Percentiles rank a stretch among this genome's conserved stretches.
phyloP scores from a whole-genome alignment of 2,888 invertebrate species.

The Microdon myrmicae region DNA sequence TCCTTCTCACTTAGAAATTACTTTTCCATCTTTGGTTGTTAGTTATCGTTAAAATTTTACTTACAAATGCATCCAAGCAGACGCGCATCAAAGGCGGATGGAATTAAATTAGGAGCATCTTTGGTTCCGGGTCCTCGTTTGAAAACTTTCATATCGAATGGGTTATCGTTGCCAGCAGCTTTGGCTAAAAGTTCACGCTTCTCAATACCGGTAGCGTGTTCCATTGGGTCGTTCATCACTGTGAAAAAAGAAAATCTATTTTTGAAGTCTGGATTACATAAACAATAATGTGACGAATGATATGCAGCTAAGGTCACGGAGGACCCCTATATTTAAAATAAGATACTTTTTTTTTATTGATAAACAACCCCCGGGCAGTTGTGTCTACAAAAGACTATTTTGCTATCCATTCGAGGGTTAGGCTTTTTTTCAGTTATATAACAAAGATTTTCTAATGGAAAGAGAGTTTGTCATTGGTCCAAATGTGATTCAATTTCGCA shows the following conservation, averaged over 20 bases:
- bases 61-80: conserved; percentile 94
- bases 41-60: too few species aligned
- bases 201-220: conserved; percentile 93
- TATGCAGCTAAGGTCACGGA: too few species aligned
- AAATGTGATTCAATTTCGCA: too few species aligned
- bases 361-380: too few species aligned
- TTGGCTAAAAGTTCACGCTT: conserved; percentile 88
- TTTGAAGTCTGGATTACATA: too few species aligned
- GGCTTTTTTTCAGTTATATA: neutral
- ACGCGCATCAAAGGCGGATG: conserved; percentile 89
- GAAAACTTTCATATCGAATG: conserved; percentile 84
- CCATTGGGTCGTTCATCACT: conserved; percentile 89
- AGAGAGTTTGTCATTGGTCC: too few species aligned
- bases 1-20: too few species aligned
- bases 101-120: conserved; percentile 86
- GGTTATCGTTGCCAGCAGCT: conserved; percentile 88
- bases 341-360: too few species aligned
- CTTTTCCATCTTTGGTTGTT: too few species aligned
- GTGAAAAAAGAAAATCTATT: conserved; percentile 20
- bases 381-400: too few species aligned
- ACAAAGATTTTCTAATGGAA: neutral
- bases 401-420: neutral
- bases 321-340: too few species aligned
- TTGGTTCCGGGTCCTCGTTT: conserved; percentile 86
- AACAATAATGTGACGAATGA: too few species aligned